phyloP scores from a whole-genome alignment of 2,113 vertebrate species.

The Mus spicilegus region DNA sequence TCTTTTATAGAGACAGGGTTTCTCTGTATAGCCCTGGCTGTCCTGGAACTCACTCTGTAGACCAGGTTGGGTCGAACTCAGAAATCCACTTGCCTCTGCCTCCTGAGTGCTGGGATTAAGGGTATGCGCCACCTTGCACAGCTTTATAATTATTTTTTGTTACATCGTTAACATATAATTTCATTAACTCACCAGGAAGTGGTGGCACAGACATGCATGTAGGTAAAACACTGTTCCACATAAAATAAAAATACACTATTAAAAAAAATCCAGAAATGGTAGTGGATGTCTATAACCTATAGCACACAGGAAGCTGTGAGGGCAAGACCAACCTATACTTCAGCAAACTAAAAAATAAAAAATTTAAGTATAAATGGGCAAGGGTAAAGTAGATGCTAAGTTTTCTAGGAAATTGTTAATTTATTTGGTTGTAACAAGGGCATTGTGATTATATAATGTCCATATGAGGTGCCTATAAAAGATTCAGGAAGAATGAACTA shows the following conservation, averaged over 20 bases:
- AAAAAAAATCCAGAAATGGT: neutral
- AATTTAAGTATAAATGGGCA: neutral
- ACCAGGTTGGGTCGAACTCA: no score
- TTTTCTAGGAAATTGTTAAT: neutral
- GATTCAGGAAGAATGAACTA: neutral
- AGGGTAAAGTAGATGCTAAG: neutral
- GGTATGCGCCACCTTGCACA: no score
- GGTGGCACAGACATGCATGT: no score
- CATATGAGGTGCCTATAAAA: neutral
- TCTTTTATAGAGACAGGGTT: no score
- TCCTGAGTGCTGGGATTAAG: no score
- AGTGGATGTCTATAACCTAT: neutral
- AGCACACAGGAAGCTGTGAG: neutral
- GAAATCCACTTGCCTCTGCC: no score
- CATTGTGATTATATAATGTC: neutral
- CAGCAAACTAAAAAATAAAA: neutral
- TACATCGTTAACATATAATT: no score
- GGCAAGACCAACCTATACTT: neutral
- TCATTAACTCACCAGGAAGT: no score
- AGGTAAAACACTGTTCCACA: no score
- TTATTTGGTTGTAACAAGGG: constrained; percentile 6
- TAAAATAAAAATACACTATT: neutral
- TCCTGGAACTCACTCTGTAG: no score
- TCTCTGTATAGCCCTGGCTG: no score
- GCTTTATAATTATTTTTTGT: no score